A percentile compares a stretch with the other conserved stretches of the same genome.
phyloP scores from a whole-genome alignment of 1,140 invertebrate genomes.

The Trichoplusia ni region DNA sequence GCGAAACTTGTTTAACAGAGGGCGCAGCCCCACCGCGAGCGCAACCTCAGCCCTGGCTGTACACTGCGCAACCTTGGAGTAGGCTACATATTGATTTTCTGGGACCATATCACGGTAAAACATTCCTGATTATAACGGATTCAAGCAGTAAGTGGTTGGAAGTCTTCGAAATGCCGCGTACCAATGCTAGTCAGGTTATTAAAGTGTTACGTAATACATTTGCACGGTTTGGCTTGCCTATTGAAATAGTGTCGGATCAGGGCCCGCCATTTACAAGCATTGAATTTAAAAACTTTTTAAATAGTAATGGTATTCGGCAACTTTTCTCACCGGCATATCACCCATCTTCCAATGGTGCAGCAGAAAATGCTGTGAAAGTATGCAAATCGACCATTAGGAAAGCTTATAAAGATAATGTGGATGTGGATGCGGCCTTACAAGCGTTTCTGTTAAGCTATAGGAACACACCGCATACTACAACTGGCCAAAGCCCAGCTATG shows the following conservation, averaged over 20 bases:
- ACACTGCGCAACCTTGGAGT: background rate
- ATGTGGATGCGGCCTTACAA: background rate
- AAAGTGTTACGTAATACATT: constrained; percentile 28
- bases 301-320: constrained; percentile 27
- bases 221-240: constrained; percentile 30
- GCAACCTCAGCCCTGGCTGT: background rate
- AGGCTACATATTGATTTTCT: background rate
- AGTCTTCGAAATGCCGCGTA: constrained; percentile 32
- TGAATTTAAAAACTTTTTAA: constrained; percentile 24
- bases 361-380: constrained; percentile 36
- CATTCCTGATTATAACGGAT: background rate
- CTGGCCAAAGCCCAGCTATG: background rate
- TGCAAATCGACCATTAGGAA: constrained; percentile 34
- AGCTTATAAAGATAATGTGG: background rate
- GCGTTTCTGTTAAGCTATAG: background rate
- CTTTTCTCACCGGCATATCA: constrained; percentile 34
- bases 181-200: constrained; percentile 23
- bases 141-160: background rate
- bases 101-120: background rate
- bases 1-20: constrained; percentile 24
- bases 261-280: constrained; percentile 34
- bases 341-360: constrained; percentile 35
- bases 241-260: constrained; percentile 30
- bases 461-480: background rate
- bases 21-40: background rate